Evolutionary conservation across 2,113 vertebrate species (phyloP).

Genomic region (Solea solea): DNA sequence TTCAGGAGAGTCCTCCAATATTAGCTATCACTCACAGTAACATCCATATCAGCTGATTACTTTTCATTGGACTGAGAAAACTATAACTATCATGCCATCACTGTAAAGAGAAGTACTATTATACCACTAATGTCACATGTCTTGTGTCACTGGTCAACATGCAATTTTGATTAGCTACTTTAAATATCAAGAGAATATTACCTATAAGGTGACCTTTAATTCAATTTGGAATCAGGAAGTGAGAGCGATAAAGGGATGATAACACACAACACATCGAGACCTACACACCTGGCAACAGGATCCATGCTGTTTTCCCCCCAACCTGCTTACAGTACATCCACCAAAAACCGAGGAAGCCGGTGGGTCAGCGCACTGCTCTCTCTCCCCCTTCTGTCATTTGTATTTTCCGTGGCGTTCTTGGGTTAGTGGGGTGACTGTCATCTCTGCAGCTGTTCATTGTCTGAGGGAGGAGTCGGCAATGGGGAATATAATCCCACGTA

Average conservation of each 20-base stretch:
- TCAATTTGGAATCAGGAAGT: constrained; percentile 60
- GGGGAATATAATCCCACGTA: constrained; percentile 77
- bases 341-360: constrained; percentile 29
- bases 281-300: constrained; percentile 17
- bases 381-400: constrained; percentile 45
- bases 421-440: constrained; percentile 62
- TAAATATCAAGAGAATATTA: constrained; percentile 62
- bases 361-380: constrained; percentile 39
- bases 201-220: constrained; percentile 71
- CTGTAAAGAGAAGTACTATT: constrained; percentile 27
- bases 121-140: constrained; percentile 56
- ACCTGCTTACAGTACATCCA: constrained; percentile 32
- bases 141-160: constrained; percentile 27
- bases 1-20: constrained; percentile 66
- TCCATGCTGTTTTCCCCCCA: constrained; percentile 21
- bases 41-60: constrained; percentile 79
- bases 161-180: constrained; percentile 45
- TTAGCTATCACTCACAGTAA: constrained; percentile 77
- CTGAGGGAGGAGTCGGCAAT: constrained; percentile 45
- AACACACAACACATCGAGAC: constrained; percentile 15
- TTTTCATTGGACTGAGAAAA: constrained; percentile 65
- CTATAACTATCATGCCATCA: constrained; percentile 45
- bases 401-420: constrained; percentile 45
- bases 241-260: constrained; percentile 18
- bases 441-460: constrained; percentile 54